phyloP scores from a whole-genome alignment of 2,113 vertebrate genomes.

The Nipponia nippon region DNA sequence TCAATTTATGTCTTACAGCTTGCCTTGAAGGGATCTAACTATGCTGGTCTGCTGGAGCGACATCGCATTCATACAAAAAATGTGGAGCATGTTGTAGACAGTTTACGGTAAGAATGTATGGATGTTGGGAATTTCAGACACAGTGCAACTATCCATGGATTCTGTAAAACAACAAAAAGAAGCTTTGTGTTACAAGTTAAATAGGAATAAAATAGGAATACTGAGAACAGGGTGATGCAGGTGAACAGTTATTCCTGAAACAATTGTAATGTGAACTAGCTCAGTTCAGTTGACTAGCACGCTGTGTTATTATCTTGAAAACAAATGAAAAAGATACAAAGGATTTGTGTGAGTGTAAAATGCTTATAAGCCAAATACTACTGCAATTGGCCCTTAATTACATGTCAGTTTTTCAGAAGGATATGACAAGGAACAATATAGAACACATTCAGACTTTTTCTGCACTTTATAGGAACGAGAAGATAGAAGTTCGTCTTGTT shows the following conservation, averaged over 20 bases:
- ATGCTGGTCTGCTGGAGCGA: slow-evolving; percentile 90
- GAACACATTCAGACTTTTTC: slow-evolving; percentile 11
- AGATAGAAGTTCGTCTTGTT: slow-evolving; percentile 87
- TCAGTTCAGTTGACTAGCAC: neutral
- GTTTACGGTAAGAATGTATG: slow-evolving; percentile 81
- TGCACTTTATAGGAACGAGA: slow-evolving; percentile 78
- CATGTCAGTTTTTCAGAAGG: neutral
- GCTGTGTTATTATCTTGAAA: rapidly evolving
- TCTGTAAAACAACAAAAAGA: neutral
- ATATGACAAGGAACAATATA: neutral
- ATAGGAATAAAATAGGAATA: neutral
- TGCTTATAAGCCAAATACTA: neutral
- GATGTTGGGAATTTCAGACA: neutral
- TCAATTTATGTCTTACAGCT: slow-evolving; percentile 75
- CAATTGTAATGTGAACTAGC: rapidly evolving
- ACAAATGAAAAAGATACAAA: neutral
- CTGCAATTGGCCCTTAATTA: neutral
- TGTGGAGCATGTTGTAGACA: slow-evolving; percentile 86
- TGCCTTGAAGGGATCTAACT: slow-evolving; percentile 94
- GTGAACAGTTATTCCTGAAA: neutral
- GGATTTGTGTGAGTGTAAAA: neutral
- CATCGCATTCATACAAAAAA: slow-evolving; percentile 93
- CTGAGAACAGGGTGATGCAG: neutral
- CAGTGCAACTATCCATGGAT: neutral
- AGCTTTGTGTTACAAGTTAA: neutral